phyloP scores from a whole-genome alignment of 37 sponge, comb jelly and placozoan species.

The Petrosia ficiformis region DNA sequence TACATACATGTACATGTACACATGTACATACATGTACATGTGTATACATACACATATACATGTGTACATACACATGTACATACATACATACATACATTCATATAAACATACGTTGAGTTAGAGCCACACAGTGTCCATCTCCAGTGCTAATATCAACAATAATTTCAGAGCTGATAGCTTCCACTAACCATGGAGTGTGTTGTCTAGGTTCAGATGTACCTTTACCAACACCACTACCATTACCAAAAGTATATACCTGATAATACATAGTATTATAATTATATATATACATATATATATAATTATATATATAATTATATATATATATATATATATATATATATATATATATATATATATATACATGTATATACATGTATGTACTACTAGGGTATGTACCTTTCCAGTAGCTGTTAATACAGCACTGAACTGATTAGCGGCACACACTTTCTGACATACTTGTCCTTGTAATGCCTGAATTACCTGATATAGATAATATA shows the following conservation, averaged over 20 bases:
- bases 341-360: background rate
- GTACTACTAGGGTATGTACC: no score
- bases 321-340: no score
- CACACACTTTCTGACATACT: slow-evolving; percentile 61
- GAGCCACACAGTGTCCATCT: slow-evolving; percentile 86
- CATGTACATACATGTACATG: no score
- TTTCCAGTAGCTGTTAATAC: slow-evolving; percentile 59
- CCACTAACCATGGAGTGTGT: slow-evolving; percentile 64
- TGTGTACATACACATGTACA: no score
- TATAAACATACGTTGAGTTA: slow-evolving; percentile 80
- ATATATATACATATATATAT: background rate
- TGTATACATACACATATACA: no score
- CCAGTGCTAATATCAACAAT: slow-evolving; percentile 79
- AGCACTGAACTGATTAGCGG: slow-evolving; percentile 59
- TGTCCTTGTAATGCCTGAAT: slow-evolving; percentile 62
- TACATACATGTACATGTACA: no score
- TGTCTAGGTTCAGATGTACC: slow-evolving; percentile 51
- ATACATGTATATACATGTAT: background rate
- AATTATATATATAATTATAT: slow-evolving; percentile 48
- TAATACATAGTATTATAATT: no score
- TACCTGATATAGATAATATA: slow-evolving; percentile 23
- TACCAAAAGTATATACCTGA: slow-evolving; percentile 75
- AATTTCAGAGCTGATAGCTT: slow-evolving; percentile 48
- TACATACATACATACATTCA: no score
- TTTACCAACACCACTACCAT: slow-evolving; percentile 60